Evolutionary conservation across 35 echinoderm and acorn worm genomes (phyloP).

Genomic region (Stichopus chloronotus): DNA sequence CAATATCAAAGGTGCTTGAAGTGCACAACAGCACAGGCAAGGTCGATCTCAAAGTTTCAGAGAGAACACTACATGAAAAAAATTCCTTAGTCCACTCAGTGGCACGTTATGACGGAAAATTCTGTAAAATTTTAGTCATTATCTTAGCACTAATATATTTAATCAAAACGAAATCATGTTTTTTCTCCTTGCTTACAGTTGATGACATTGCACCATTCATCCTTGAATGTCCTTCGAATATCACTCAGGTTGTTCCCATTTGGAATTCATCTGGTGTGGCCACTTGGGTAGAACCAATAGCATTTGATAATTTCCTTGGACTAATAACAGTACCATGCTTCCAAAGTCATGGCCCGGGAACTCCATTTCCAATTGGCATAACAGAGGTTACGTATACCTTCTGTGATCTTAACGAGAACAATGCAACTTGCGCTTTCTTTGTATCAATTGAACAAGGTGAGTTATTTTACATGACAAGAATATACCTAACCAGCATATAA

Average conservation of each 20-base stretch:
- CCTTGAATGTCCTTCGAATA: neutral
- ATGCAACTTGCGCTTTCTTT: slow-evolving; percentile 32
- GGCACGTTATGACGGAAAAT: too few relatives aligned
- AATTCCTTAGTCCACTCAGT: too few relatives aligned
- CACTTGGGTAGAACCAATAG: slow-evolving; percentile 30
- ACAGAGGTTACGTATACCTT: slow-evolving; percentile 67
- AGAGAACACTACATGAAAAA: too few relatives aligned
- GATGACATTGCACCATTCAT: neutral
- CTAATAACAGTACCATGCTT: neutral
- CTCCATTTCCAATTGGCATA: slow-evolving; percentile 54
- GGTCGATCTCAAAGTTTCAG: too few relatives aligned
- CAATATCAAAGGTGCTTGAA: too few relatives aligned
- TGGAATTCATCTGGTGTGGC: neutral
- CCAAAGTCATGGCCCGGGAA: slow-evolving; percentile 35
- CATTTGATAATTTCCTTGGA: slow-evolving; percentile 14
- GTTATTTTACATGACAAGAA: neutral
- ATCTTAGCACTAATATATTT: too few relatives aligned
- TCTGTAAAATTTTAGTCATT: too few relatives aligned
- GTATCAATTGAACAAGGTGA: slow-evolving; percentile 25
- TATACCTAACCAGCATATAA: too few relatives aligned
- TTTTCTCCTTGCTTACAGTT: slow-evolving; percentile 26
- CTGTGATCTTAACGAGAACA: slow-evolving; percentile 45
- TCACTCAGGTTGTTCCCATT: neutral
- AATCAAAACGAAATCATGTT: too few relatives aligned
- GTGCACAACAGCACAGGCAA: too few relatives aligned